Base-by-base conservation (phyloP, 1,140 invertebrate genomes). In the Penaeus vannamei region DNA sequence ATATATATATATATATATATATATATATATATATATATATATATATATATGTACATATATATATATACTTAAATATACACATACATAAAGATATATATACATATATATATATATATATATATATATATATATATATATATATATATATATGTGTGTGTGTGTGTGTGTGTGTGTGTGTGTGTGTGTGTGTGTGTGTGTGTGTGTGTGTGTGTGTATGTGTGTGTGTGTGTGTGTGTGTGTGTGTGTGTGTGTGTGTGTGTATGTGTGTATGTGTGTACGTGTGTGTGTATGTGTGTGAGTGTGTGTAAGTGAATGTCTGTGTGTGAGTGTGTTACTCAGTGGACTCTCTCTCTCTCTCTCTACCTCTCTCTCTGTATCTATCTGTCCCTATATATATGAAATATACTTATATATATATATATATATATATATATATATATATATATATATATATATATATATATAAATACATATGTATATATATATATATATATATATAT, bases 71-170 rank as follows among this genome's bases (percentile, higher is more conserved):
- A n/a, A n/a, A n/a, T n/a, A n/a, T n/a, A n/a, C n/a, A n/a, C n/a
- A n/a, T n/a, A n/a, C n/a, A n/a, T n/a, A n/a, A n/a, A n/a, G n/a
- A n/a, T n/a, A n/a, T n/a, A n/a, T n/a, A n/a, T n/a, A n/a, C n/a
- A n/a, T n/a, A n/a, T n/a, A n/a, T n/a, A 66, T 66, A 66, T 66
- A 66, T 66, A 66, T 66, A 66, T 66, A 66, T 66, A 66, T 66
- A 66, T 66, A 66, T 66, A 66, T 4, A 66, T 66, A 66, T 66
- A 66, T 66, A 5, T 0, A 5, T 66, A 66, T 66, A 66, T 66
- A 66, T 66, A 64, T 64, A 64, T 64, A 64, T 64, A 64, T 64
- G 62, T 64, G 62, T 64, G 62, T 64, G 62, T 64, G 62, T 64
- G 62, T 64, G 62, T 64, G 62, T 64, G 62, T 64, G 62, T 64